Evolutionary conservation across 1,140 invertebrate species (phyloP), one percentile per base, ranked within the genome.

Genomic region (Ostrea denselamellosa): DNA sequence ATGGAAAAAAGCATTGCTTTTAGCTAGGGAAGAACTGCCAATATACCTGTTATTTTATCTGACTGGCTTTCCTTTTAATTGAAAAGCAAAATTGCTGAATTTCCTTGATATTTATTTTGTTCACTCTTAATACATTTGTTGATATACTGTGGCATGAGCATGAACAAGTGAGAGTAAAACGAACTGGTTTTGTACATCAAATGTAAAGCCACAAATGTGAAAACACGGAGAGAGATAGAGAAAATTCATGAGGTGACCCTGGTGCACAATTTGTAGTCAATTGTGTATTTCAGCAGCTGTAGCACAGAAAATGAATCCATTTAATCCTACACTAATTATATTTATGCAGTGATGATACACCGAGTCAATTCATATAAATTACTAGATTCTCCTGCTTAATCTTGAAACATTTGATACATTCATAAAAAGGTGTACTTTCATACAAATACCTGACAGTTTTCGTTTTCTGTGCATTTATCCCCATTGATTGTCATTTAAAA

Each of bases 121-220:
- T 77, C 68, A 77, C 68, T 77, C 68, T 77, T 77, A 77, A 77
- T 77, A 77, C 68, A 77, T 77, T 62, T 77, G 68, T 77, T 77
- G 68, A 28, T 77, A 77, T 77, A 77, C 14, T 25, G 68, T 77
- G 68, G 68, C 68, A 77, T 77, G 68, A 77, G 68, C 68, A 28
- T 77, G 68, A 77, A 77, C 68, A 28, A 77, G 68, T 77, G 68
- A 77, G 68, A 77, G 28, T 77, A 34, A 77, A 77, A 77, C 68
- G 14, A 77, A 77, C 12, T 44, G 68, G 28, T 77, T 25, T 14
- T 28, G 34, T 34, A 77, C 68, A 77, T 25, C 68, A 25, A 77
- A 77, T 77, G 68, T 77, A 28, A 77, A 77, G 68, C 68, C 22
- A 77, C 14, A 77, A 77, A 28, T 34, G 28, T 19, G 56, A 62